A percentile compares a stretch with the other conserved stretches of the same genome.
phyloP scores from a whole-genome alignment of 2,113 vertebrate species.

The Gorilla gorilla region DNA sequence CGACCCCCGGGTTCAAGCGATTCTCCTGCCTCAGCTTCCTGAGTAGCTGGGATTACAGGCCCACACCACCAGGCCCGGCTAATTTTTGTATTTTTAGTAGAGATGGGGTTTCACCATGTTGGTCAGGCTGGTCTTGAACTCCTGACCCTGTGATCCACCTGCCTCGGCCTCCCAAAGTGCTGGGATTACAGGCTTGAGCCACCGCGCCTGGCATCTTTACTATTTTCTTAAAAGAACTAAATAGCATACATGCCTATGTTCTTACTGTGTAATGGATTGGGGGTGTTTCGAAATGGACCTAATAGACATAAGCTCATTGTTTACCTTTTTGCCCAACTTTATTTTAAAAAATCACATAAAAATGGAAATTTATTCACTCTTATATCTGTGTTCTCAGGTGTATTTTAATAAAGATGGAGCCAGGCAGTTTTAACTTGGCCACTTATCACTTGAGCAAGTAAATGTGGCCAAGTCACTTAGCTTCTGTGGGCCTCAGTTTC shows the following conservation, averaged over 20 bases:
- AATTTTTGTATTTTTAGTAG: no score
- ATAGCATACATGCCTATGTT: neutral
- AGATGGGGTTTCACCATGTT: no score
- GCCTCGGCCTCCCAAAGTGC: no score
- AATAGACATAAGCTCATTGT: neutral
- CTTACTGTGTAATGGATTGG: neutral
- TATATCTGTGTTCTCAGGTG: neutral
- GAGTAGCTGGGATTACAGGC: no score
- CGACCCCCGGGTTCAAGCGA: no score
- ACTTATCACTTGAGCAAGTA: neutral
- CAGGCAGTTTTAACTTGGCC: neutral
- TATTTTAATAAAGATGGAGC: neutral
- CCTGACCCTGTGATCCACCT: no score
- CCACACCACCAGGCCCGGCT: no score
- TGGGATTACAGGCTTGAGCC: no score
- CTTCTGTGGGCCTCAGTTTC: neutral
- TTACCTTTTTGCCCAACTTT: conserved; percentile 31
- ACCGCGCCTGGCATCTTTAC: neutral
- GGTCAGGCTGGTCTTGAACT: no score
- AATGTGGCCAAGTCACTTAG: neutral
- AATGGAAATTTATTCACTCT: neutral
- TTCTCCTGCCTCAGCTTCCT: no score
- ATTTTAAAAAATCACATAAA: neutral
- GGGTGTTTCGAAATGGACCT: neutral
- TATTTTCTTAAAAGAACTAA: conserved; percentile 20